Evolutionary conservation across 2,797 vertebrate species (phyloP).

Genomic region (Cryptoblepharus egeriae): DNA sequence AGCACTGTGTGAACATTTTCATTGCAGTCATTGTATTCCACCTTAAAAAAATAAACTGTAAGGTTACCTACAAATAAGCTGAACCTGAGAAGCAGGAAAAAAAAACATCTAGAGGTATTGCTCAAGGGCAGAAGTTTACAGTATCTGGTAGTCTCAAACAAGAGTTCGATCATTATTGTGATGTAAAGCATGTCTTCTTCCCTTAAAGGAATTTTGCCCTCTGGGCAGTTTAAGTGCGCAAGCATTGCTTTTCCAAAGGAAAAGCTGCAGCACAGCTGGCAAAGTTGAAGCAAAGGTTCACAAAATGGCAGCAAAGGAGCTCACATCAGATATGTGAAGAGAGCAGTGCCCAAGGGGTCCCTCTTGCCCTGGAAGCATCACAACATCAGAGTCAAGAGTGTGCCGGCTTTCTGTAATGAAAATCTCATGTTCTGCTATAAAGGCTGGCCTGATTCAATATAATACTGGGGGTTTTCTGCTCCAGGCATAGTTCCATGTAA

Average conservation of each 20-base stretch:
- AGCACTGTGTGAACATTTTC: not conserved
- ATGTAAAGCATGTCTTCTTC: not conserved
- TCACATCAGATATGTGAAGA: slow-evolving; percentile 6
- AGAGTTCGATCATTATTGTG: not conserved
- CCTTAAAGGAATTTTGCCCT: slow-evolving; percentile 9
- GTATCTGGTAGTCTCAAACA: not conserved
- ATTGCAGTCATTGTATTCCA: not conserved
- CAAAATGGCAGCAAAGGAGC: not conserved
- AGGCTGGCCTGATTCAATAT: not conserved
- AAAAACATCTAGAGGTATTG: not conserved
- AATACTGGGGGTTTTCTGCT: not conserved
- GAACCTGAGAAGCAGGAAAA: slow-evolving; percentile 39
- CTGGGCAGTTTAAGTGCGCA: not conserved
- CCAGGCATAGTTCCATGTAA: not conserved
- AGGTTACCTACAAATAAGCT: not conserved
- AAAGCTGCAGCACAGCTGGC: slow-evolving; percentile 6
- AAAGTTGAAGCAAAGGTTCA: slow-evolving; percentile 8
- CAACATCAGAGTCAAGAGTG: fast-evolving
- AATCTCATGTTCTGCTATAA: fast-evolving
- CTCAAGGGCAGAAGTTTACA: not conserved
- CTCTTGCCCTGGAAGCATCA: slow-evolving; percentile 26
- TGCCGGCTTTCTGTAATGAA: not conserved
- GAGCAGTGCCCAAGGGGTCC: slow-evolving; percentile 30
- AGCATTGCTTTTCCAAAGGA: slow-evolving; percentile 31
- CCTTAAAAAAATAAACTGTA: not conserved